phyloP scores from a whole-genome alignment of 2,797 vertebrate species.

The Gadopsis marmoratus region DNA sequence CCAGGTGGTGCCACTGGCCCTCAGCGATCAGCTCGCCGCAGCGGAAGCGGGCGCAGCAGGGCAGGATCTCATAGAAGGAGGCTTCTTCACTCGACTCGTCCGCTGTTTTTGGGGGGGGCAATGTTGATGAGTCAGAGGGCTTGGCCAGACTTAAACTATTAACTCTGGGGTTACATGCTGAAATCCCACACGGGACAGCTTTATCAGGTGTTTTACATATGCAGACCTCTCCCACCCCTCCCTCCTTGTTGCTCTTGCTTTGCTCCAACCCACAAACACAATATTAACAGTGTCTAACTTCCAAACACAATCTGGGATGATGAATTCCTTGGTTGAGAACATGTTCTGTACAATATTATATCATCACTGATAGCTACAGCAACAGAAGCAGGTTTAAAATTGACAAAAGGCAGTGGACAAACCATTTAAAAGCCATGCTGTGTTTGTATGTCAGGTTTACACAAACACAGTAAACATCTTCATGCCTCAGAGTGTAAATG shows the following conservation, averaged over 20 bases:
- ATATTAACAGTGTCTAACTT: background rate
- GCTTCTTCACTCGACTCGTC: constrained; percentile 97
- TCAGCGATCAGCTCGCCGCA: constrained; percentile 95
- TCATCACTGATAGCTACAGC: background rate
- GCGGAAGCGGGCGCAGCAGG: constrained; percentile 96
- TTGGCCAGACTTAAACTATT: background rate
- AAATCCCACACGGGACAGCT: constrained; percentile 2
- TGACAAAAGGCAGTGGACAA: background rate
- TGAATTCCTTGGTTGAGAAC: background rate
- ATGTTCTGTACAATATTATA: background rate
- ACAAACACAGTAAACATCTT: background rate
- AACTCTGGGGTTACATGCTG: background rate
- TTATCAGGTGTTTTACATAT: background rate
- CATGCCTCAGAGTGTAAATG: background rate
- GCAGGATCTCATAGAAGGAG: constrained; percentile 97
- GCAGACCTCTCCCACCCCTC: background rate
- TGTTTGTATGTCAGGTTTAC: background rate
- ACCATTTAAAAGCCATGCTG: background rate
- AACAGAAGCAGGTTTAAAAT: background rate
- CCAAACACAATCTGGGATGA: background rate
- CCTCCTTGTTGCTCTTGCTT: background rate
- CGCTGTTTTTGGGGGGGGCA: constrained; percentile 75
- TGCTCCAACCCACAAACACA: background rate
- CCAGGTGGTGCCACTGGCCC: constrained; percentile 98
- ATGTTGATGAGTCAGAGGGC: constrained; percentile 19